phyloP scores from a whole-genome alignment of 2,797 vertebrate genomes.

The Prionace glauca region DNA sequence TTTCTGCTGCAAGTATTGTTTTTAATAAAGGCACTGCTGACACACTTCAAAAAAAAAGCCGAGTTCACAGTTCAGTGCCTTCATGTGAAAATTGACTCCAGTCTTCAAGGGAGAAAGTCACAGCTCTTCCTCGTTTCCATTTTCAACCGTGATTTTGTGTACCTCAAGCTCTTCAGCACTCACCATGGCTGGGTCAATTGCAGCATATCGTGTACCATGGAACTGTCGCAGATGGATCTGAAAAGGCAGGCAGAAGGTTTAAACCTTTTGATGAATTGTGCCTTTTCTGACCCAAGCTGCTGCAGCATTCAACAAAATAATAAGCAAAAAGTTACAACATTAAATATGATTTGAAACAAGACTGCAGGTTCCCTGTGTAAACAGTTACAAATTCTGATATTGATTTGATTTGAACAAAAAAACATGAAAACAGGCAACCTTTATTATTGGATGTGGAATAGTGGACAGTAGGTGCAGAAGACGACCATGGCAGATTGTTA shows the following conservation, averaged over 20 bases:
- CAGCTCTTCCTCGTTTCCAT: constrained; percentile 59
- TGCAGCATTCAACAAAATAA: background rate
- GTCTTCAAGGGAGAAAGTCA: constrained; percentile 40
- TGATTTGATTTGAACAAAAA: background rate
- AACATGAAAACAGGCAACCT: background rate
- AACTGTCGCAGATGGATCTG: constrained; percentile 95
- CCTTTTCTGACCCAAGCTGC: background rate
- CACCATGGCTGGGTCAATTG: constrained; percentile 87
- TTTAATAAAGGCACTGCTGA: background rate
- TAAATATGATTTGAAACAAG: background rate
- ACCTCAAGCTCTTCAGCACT: constrained; percentile 85
- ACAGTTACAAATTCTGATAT: background rate
- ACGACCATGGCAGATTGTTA: too few relatives aligned
- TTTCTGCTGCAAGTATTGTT: too few relatives aligned
- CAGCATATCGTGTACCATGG: constrained; percentile 84
- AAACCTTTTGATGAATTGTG: background rate
- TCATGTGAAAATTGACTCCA: background rate
- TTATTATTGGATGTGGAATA: background rate
- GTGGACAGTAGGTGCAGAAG: background rate
- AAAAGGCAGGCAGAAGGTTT: background rate
- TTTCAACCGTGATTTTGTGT: constrained; percentile 63
- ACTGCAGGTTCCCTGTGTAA: background rate
- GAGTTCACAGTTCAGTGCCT: background rate
- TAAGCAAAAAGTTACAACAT: background rate
- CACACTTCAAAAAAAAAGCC: background rate